Conservation (phyloP, 2,888 invertebrate species). For the Phaonia tiefii region DNA sequence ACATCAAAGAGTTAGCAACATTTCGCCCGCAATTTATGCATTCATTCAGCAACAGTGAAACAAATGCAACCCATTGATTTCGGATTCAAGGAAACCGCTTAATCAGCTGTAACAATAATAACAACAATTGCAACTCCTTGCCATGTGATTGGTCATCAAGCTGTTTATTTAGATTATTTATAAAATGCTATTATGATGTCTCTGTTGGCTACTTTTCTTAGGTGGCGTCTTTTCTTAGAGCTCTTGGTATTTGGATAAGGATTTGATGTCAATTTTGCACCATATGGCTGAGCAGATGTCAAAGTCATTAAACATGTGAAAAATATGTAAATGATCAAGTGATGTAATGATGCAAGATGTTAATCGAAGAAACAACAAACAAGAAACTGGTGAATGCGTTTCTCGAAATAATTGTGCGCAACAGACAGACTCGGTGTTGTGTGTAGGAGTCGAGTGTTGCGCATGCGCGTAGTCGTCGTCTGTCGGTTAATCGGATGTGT, state of each 20-base stretch:
- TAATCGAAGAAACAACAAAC: slow-evolving; percentile 13
- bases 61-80: neutral
- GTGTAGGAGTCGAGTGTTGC: slow-evolving; percentile 61
- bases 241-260: no score
- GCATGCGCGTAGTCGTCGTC: slow-evolving; percentile 41
- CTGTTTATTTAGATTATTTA: no score
- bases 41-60: slow-evolving; percentile 18
- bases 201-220: no score
- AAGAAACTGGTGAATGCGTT: no score
- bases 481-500: slow-evolving; percentile 28
- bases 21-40: slow-evolving; percentile 55
- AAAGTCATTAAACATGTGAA: slow-evolving; percentile 27
- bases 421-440: neutral
- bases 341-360: slow-evolving; percentile 56
- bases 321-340: slow-evolving; percentile 57
- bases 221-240: no score
- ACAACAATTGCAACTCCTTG: slow-evolving; percentile 52
- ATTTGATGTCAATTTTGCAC: neutral
- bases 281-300: slow-evolving; percentile 41
- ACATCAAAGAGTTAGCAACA: slow-evolving; percentile 26
- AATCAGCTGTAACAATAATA: slow-evolving; percentile 40
- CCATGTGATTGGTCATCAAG: no score
- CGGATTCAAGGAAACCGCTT: slow-evolving; percentile 30
- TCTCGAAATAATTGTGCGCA: slow-evolving; percentile 21
- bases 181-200: no score